Percentiles rank a stretch among this genome's conserved stretches.
Conservation (phyloP, 1,140 invertebrate genomes). For the Lerema accius region DNA sequence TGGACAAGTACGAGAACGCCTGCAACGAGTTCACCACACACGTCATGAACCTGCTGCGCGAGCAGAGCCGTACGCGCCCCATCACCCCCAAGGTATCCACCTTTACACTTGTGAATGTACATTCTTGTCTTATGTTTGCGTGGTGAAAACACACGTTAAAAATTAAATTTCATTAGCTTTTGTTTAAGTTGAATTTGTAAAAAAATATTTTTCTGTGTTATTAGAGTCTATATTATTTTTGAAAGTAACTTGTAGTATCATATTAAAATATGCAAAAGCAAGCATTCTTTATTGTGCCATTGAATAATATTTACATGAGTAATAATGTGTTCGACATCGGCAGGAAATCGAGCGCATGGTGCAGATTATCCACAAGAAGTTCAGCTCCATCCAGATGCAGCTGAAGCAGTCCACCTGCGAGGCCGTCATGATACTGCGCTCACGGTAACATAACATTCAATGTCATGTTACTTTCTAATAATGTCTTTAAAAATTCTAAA, state of each 20-base stretch:
- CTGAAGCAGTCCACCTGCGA: conserved; percentile 99
- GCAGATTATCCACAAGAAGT: conserved; percentile 99
- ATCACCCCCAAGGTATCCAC: conserved; percentile 89
- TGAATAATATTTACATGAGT: no score
- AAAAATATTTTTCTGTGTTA: no score
- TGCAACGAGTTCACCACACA: conserved; percentile 99
- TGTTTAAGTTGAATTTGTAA: no score
- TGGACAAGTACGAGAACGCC: conserved; percentile 99
- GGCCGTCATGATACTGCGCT: conserved; percentile 99
- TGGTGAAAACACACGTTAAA: no score
- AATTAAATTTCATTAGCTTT: no score
- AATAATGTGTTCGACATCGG: no score
- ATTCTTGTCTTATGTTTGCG: no score
- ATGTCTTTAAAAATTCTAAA: not conserved
- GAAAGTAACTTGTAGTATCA: no score
- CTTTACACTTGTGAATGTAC: not conserved
- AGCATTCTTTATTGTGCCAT: no score
- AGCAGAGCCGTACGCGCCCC: conserved; percentile 98
- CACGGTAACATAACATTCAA: conserved; percentile 64
- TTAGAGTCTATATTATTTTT: no score
- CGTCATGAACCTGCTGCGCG: conserved; percentile 98
- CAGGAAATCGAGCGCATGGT: conserved; percentile 99
- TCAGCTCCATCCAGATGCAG: conserved; percentile 99
- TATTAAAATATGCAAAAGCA: no score
- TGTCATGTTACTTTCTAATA: no score